Conservation (phyloP, 2,888 invertebrate species). For the Dione juno region DNA sequence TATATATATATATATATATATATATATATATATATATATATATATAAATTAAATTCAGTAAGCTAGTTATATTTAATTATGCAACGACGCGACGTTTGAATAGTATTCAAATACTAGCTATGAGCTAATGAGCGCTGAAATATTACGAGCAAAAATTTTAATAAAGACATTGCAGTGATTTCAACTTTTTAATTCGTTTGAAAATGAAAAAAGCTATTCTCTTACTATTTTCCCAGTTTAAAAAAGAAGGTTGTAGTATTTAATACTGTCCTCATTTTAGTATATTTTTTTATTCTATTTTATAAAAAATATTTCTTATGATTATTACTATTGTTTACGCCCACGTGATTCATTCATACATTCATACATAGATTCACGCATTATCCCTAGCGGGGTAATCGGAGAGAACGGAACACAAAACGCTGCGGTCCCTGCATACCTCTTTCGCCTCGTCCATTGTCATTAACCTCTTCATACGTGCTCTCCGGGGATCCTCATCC, state of each 20-base stretch:
- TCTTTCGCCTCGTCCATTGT: too few species aligned
- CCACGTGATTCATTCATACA: too few species aligned
- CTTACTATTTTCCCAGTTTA: neutral
- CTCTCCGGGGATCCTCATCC: too few species aligned
- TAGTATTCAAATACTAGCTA: slow-evolving; percentile 9
- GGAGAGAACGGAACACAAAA: too few species aligned
- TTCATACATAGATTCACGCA: too few species aligned
- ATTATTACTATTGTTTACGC: too few species aligned
- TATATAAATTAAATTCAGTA: neutral
- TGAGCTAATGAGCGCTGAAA: slow-evolving; percentile 20
- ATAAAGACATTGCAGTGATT: slow-evolving; percentile 19
- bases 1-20: too few species aligned
- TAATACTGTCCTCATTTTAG: neutral
- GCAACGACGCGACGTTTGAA: slow-evolving; percentile 1
- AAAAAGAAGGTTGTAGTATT: neutral
- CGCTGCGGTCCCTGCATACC: too few species aligned
- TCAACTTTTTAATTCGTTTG: slow-evolving; percentile 3
- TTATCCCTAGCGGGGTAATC: too few species aligned
- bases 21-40: neutral
- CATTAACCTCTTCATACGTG: too few species aligned
- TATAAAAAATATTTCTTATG: too few species aligned
- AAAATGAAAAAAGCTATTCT: slow-evolving; percentile 2
- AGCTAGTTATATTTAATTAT: slow-evolving; percentile 5
- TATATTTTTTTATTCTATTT: neutral
- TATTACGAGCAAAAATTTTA: slow-evolving; percentile 14